Evolutionary conservation across 2,797 vertebrate genomes (phyloP).

Genomic region (Urocyon cinereoargenteus): DNA sequence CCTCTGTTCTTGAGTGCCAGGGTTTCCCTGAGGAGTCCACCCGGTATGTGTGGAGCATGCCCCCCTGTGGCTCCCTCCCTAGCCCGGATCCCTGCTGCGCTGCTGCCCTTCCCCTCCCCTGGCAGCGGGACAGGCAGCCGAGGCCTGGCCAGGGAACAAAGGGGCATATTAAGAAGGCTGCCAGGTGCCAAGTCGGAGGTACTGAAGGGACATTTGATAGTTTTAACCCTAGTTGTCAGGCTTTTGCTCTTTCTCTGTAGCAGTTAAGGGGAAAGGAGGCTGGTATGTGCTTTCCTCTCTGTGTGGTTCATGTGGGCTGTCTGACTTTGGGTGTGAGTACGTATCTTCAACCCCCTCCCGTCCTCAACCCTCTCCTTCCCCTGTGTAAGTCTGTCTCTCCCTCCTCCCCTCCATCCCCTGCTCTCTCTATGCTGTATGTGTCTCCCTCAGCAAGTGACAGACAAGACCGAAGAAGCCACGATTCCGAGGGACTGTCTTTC

Average conservation of each 20-base stretch:
- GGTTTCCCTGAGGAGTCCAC: not conserved
- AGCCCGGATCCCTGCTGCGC: not conserved
- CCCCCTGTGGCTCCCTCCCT: not conserved
- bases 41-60: not conserved
- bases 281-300: not conserved
- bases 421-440: not conserved
- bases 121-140: constrained; percentile 28
- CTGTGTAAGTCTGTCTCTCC: not conserved
- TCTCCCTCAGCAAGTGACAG: not conserved
- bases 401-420: not conserved
- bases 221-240: constrained; percentile 50
- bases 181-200: constrained; percentile 67
- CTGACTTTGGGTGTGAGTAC: not conserved
- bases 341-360: not conserved
- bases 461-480: not conserved
- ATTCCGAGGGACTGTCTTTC: not conserved
- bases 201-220: constrained; percentile 70
- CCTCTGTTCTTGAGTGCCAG: not conserved
- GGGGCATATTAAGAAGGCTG: constrained; percentile 64
- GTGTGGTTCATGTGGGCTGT: not conserved
- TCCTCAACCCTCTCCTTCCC: not conserved
- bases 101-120: not conserved
- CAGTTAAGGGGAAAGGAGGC: not conserved
- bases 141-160: constrained; percentile 64
- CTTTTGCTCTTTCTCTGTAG: constrained; percentile 2